Evolutionary conservation across 1,140 invertebrate species (phyloP).

Genomic region (Frieseomelitta varia): DNA sequence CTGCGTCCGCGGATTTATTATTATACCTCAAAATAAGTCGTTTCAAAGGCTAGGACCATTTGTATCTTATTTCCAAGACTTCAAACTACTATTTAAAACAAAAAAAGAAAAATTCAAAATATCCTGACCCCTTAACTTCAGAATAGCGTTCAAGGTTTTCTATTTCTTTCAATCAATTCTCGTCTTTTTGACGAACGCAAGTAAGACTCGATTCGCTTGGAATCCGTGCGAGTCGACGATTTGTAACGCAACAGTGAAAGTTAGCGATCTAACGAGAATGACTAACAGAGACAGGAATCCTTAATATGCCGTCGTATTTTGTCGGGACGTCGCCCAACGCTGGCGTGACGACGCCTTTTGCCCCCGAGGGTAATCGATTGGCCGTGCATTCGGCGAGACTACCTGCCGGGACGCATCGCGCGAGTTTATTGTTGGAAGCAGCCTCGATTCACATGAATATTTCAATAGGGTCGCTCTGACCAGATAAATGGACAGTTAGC

Average conservation of each 20-base stretch:
- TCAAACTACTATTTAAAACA: no score
- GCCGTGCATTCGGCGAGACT: slow-evolving; percentile 49
- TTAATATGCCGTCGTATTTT: slow-evolving; percentile 55
- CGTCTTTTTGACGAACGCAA: background rate
- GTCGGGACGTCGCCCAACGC: slow-evolving; percentile 28
- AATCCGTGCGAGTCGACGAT: slow-evolving; percentile 54
- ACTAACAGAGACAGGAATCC: slow-evolving; percentile 38
- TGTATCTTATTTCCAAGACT: no score
- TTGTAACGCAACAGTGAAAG: slow-evolving; percentile 33
- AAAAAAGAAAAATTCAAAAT: no score
- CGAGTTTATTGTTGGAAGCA: slow-evolving; percentile 59
- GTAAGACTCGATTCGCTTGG: slow-evolving; percentile 21
- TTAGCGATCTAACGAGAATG: slow-evolving; percentile 53
- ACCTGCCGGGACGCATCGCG: slow-evolving; percentile 53
- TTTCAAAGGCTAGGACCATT: no score
- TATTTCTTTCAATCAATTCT: background rate
- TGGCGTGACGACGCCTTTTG: slow-evolving; percentile 54
- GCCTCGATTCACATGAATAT: slow-evolving; percentile 60
- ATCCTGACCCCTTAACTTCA: no score
- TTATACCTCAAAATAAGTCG: no score
- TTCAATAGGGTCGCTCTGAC: slow-evolving; percentile 48
- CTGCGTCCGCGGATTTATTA: no score
- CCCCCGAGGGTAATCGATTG: slow-evolving; percentile 58
- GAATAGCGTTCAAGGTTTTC: background rate
- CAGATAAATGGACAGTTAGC: slow-evolving; percentile 56